Conservation (phyloP, 2,113 vertebrate species). For the Argyrosomus japonicus region DNA sequence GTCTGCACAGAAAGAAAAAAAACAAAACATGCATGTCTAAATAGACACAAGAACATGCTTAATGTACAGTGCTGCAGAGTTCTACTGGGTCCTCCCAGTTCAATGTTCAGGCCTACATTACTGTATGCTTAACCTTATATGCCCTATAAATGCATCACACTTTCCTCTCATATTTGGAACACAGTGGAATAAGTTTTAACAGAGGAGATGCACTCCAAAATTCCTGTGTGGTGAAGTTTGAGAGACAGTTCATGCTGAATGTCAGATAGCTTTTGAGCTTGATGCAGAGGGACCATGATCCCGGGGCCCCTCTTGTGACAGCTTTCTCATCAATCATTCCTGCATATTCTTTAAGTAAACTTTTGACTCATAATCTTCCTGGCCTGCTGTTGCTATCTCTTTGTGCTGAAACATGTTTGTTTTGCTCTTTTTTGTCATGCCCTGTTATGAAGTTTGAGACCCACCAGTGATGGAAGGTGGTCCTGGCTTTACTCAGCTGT, state of each 20-base stretch:
- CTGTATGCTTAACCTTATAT: slow-evolving; percentile 20
- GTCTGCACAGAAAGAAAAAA: not conserved
- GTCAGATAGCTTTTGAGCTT: slow-evolving; percentile 54
- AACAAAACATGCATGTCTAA: not conserved
- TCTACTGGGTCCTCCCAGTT: not conserved
- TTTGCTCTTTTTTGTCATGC: slow-evolving; percentile 66
- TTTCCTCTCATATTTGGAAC: slow-evolving; percentile 55
- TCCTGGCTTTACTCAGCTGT: slow-evolving; percentile 67
- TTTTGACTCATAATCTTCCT: slow-evolving; percentile 64
- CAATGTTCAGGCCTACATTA: not conserved
- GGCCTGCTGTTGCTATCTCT: slow-evolving; percentile 48
- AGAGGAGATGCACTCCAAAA: slow-evolving; percentile 66
- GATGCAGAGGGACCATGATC: slow-evolving; percentile 66
- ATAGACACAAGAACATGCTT: not conserved
- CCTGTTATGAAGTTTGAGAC: slow-evolving; percentile 48
- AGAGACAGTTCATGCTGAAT: slow-evolving; percentile 52
- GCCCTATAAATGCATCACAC: slow-evolving; percentile 42
- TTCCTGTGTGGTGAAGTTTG: slow-evolving; percentile 70
- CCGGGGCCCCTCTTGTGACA: slow-evolving; percentile 66
- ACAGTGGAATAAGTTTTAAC: slow-evolving; percentile 68
- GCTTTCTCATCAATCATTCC: slow-evolving; percentile 79
- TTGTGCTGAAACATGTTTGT: slow-evolving; percentile 77
- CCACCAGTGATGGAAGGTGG: slow-evolving; percentile 38
- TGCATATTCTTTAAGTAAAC: slow-evolving; percentile 71
- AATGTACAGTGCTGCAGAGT: not conserved